Percentiles rank a stretch among this genome's conserved stretches.
These are phyloP conservation scores for Danionella cerebrum DNA, from an alignment of 2,113 vertebrate genomes.

Conservation along the genomic window DNA sequence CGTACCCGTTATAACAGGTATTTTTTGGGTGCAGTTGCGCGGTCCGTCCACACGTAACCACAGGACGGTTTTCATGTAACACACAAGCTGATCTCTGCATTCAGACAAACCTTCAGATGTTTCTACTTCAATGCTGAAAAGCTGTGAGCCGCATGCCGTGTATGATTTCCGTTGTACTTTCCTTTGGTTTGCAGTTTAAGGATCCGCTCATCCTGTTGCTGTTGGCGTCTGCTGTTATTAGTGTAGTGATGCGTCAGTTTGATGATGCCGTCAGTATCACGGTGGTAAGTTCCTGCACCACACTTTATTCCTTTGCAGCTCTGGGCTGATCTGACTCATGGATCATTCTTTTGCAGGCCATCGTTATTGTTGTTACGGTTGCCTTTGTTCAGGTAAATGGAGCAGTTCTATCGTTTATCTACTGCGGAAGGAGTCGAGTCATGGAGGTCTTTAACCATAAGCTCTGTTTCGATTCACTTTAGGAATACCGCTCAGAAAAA, in stretches of 20 bases:
- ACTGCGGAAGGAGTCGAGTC: not conserved
- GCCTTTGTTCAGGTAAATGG: conserved; percentile 90
- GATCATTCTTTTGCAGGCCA: conserved; percentile 70
- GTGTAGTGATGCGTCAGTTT: conserved; percentile 93
- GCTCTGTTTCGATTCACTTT: not conserved
- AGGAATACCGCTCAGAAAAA: conserved; percentile 98
- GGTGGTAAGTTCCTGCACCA: conserved; percentile 72
- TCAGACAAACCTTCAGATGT: no score
- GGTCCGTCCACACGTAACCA: no score
- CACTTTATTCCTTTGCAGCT: not conserved
- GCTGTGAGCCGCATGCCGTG: no score
- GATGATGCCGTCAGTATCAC: conserved; percentile 99
- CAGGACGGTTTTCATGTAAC: no score
- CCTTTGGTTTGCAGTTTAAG: conserved; percentile 78
- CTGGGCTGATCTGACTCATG: not conserved
- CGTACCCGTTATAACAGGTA: no score
- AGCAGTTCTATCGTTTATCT: not conserved
- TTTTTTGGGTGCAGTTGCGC: no score
- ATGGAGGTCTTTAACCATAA: not conserved
- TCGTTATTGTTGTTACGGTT: conserved; percentile 95
- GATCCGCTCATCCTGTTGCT: conserved; percentile 96
- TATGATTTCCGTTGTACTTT: conserved; percentile 24
- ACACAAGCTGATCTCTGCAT: no score
- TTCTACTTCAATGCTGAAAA: no score
- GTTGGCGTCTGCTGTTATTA: conserved; percentile 95